Evolutionary conservation across 2,888 invertebrate genomes (phyloP).

Genomic region (Ichneumoninae sp.): DNA sequence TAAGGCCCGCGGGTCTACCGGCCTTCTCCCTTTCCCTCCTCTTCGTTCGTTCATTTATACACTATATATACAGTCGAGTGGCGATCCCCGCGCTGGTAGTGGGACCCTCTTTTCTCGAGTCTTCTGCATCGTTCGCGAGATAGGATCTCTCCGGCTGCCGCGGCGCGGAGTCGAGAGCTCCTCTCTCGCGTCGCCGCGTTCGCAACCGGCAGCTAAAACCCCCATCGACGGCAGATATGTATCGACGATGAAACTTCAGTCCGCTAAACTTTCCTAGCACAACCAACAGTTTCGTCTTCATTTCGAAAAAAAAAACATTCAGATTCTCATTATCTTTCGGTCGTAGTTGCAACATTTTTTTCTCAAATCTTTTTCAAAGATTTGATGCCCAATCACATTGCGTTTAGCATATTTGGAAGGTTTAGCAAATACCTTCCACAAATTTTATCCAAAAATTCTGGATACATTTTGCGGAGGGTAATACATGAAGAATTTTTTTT

Average conservation of each 20-base stretch:
- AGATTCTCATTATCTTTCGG: not conserved
- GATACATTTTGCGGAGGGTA: too few species aligned
- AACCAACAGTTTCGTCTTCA: not conserved
- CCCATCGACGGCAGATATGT: constrained; percentile 3
- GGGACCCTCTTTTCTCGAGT: constrained; percentile 51
- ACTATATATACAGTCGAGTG: constrained; percentile 21
- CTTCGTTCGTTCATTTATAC: constrained; percentile 15
- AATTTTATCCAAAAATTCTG: too few species aligned
- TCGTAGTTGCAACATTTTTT: not conserved
- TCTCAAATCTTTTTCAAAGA: too few species aligned
- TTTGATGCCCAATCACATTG: too few species aligned
- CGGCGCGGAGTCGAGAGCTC: constrained; percentile 12
- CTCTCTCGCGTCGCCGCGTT: constrained; percentile 27
- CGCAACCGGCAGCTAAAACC: constrained; percentile 16
- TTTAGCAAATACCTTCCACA: too few species aligned
- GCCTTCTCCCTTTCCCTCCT: constrained; percentile 24
- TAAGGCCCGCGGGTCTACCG: constrained; percentile 68
- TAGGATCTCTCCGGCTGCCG: constrained; percentile 69
- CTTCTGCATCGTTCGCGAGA: constrained; percentile 67
- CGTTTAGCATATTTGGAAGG: too few species aligned
- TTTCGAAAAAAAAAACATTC: not conserved
- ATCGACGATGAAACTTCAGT: constrained; percentile 3
- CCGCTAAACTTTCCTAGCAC: not conserved
- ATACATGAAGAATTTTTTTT: too few species aligned
- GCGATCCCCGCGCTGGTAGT: constrained; percentile 47